These are phyloP conservation scores for Saccopteryx leptura DNA, from an alignment of 2,113 vertebrate species.

Conservation along the genomic window DNA sequence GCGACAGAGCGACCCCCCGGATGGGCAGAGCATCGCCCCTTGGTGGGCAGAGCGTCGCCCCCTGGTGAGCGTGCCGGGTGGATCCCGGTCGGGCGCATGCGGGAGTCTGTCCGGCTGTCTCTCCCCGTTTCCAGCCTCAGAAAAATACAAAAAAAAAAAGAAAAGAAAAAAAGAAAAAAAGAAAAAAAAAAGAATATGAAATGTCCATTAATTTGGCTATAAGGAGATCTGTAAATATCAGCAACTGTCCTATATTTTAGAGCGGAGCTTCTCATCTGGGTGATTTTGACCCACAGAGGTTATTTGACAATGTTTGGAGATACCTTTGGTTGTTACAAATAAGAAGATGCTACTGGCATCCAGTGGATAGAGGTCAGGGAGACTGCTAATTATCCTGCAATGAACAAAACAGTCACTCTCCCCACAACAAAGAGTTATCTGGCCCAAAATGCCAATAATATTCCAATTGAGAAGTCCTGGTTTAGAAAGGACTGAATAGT, in stretches of 20 bases:
- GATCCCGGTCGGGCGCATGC: too few species aligned
- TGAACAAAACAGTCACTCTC: not conserved
- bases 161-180: too few species aligned
- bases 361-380: not conserved
- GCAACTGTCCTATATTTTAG: not conserved
- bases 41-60: too few species aligned
- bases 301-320: not conserved
- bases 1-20: too few species aligned
- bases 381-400: not conserved
- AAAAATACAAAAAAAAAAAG: too few species aligned
- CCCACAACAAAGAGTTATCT: not conserved
- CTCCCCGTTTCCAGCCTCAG: too few species aligned
- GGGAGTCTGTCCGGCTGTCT: too few species aligned
- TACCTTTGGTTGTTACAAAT: not conserved
- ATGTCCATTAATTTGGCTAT: not conserved
- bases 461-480: not conserved
- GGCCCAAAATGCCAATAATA: not conserved
- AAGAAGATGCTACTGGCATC: not conserved
- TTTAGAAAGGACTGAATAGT: not conserved
- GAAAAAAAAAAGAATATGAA: not conserved
- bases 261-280: not conserved
- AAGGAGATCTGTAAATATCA: conserved; percentile 6
- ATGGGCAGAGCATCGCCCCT: too few species aligned
- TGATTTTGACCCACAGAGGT: not conserved
- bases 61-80: too few species aligned